Conservation (phyloP, 2,113 vertebrate species). For the Platysternon megacephalum region DNA sequence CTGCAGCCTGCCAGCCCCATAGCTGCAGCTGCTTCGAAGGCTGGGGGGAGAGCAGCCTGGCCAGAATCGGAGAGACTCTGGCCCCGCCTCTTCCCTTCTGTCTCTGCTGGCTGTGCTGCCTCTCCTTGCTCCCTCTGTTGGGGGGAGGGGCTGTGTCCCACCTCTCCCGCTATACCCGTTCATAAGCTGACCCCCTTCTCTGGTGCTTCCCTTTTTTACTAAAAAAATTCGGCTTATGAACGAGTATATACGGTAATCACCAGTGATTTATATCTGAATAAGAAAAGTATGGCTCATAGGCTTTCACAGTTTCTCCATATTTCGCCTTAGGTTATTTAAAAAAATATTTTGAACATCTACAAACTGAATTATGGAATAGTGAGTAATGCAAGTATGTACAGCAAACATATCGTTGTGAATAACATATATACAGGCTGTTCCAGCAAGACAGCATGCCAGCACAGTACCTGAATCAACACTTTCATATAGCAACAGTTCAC, state of each 20-base stretch:
- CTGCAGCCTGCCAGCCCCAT: too few relatives aligned
- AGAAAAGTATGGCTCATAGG: not conserved
- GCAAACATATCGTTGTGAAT: constrained; percentile 66
- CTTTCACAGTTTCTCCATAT: not conserved
- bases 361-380: not conserved
- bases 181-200: too few relatives aligned
- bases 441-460: constrained; percentile 42
- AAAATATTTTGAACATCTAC: not conserved
- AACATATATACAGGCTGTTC: constrained; percentile 41
- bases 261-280: not conserved
- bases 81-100: too few relatives aligned
- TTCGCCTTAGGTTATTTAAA: not conserved
- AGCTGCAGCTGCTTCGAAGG: too few relatives aligned
- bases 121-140: too few relatives aligned
- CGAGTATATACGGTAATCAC: not conserved
- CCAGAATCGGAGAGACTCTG: too few relatives aligned
- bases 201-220: too few relatives aligned
- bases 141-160: too few relatives aligned
- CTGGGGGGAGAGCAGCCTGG: too few relatives aligned
- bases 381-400: not conserved
- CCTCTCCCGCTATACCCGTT: too few relatives aligned
- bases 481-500: constrained; percentile 72
- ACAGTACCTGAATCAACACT: constrained; percentile 67
- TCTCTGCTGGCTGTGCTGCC: not conserved
- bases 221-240: too few relatives aligned